These are phyloP conservation scores for Nothocercus julius DNA, from an alignment of 2,113 vertebrate species.

Conservation along the genomic window DNA sequence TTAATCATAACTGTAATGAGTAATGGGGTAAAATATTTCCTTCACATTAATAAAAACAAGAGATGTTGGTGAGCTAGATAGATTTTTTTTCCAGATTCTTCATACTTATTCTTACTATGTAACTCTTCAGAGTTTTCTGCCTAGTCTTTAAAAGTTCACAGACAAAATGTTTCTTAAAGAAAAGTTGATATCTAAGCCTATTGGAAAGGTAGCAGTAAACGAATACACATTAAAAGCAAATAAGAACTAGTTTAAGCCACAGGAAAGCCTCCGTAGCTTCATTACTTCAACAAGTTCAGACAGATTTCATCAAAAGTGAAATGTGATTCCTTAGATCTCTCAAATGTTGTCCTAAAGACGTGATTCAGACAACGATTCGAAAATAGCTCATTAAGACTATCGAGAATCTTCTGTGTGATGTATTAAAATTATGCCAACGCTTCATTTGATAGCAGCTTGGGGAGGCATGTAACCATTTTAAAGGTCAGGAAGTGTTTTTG, in stretches of 20 bases:
- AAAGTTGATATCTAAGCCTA: not conserved
- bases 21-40: not conserved
- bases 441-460: not conserved
- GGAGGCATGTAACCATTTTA: not conserved
- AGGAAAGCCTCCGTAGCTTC: not conserved
- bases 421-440: not conserved
- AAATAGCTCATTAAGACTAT: not conserved
- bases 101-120: not conserved
- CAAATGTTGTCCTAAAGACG: not conserved
- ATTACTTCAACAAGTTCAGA: not conserved
- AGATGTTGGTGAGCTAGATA: not conserved
- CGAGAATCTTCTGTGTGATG: not conserved
- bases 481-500: not conserved
- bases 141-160: not conserved
- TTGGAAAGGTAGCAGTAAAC: not conserved
- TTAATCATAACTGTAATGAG: not conserved
- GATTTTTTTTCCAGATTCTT: not conserved
- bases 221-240: not conserved
- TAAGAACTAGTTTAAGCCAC: not conserved
- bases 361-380: not conserved
- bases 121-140: not conserved
- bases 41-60: not conserved
- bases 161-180: not conserved
- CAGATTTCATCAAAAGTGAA: not conserved
- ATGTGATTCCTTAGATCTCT: not conserved